Evolutionary conservation across 2,888 invertebrate species (phyloP).

Genomic region (Drosophila pullipes): DNA sequence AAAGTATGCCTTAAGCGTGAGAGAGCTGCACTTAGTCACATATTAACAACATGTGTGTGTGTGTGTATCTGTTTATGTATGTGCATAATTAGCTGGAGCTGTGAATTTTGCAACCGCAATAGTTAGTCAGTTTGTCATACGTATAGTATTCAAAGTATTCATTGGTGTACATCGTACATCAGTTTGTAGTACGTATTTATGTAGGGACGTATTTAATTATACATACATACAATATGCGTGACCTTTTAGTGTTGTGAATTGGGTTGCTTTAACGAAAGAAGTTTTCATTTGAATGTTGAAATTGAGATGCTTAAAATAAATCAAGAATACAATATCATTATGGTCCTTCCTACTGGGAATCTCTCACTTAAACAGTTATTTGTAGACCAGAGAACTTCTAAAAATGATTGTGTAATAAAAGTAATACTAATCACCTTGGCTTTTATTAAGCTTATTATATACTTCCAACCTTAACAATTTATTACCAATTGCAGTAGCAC

Average conservation of each 20-base stretch:
- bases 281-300: neutral
- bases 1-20: neutral
- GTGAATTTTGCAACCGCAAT: conserved; percentile 45
- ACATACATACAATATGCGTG: neutral
- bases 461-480: neutral
- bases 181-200: conserved; percentile 8
- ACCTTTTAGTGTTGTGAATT: conserved; percentile 1
- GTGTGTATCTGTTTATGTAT: conserved; percentile 1
- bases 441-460: neutral
- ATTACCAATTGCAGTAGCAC: conserved; percentile 7
- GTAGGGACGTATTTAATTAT: conserved; percentile 11
- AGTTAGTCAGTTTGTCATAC: conserved; percentile 24
- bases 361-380: neutral
- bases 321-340: neutral
- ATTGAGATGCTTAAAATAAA: neutral
- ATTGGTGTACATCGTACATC: conserved; percentile 26
- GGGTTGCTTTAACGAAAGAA: neutral
- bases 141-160: conserved; percentile 25
- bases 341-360: neutral
- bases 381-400: neutral
- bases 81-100: conserved; percentile 46
- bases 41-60: neutral
- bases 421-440: neutral
- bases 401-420: neutral
- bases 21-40: conserved; percentile 25